Evolutionary conservation across 2,888 invertebrate species (phyloP).

Genomic region (Lasioglossum leucozonium): DNA sequence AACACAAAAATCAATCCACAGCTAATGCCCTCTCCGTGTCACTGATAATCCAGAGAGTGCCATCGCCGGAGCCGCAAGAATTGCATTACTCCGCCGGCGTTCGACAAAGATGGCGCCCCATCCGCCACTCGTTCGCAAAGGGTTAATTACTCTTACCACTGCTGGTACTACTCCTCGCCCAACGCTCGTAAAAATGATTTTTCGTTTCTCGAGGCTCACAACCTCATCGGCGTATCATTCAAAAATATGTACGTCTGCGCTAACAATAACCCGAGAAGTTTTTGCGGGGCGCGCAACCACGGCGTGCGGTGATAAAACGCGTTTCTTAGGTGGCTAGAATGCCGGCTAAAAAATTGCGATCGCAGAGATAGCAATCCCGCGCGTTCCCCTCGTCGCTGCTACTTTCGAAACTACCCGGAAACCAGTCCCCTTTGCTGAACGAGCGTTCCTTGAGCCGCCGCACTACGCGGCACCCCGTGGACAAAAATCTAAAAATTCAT

Average conservation of each 20-base stretch:
- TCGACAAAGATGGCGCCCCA: background rate
- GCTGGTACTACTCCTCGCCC: background rate
- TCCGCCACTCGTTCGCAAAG: background rate
- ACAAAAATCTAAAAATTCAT: too few relatives aligned
- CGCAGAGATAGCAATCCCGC: background rate
- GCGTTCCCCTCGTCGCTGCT: background rate
- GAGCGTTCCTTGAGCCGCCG: background rate
- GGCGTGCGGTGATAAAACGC: background rate
- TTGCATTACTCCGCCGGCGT: background rate
- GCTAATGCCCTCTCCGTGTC: background rate
- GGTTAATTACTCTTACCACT: conserved; percentile 12
- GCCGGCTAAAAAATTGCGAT: conserved; percentile 1
- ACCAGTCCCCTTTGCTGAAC: background rate
- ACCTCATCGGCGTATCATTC: background rate
- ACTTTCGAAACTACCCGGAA: background rate
- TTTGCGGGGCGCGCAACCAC: background rate
- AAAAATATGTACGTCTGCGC: background rate
- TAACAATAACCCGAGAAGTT: background rate
- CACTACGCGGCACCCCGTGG: too few relatives aligned
- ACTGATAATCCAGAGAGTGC: conserved; percentile 1
- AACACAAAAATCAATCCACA: background rate
- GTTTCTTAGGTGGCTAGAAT: background rate
- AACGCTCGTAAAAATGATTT: background rate
- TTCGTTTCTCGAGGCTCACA: background rate
- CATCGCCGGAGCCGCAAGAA: background rate